Evolutionary conservation across 1,140 invertebrate species (phyloP).

Genomic region (Nautilus pompilius): DNA sequence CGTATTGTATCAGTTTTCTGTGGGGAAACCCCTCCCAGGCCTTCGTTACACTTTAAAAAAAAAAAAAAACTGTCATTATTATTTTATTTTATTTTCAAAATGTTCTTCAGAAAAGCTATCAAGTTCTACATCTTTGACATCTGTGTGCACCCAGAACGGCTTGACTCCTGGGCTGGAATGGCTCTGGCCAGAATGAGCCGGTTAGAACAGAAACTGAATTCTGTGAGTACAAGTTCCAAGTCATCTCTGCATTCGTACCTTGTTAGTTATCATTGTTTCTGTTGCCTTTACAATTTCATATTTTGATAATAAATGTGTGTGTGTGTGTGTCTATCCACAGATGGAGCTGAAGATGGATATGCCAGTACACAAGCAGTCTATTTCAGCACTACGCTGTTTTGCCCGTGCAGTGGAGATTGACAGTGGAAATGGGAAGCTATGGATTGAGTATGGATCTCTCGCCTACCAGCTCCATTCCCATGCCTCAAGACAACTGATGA

Average conservation of each 20-base stretch:
- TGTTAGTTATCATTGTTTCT: not conserved
- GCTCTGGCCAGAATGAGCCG: conserved; percentile 76
- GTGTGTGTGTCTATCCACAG: conserved; percentile 33
- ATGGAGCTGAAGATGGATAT: conserved; percentile 62
- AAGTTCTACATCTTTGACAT: conserved; percentile 82
- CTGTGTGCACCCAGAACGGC: conserved; percentile 70
- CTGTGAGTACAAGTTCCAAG: conserved; percentile 53
- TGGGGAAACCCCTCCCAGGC: too few relatives aligned
- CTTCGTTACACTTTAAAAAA: too few relatives aligned
- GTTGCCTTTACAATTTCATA: not conserved
- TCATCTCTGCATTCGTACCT: not conserved
- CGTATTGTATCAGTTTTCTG: too few relatives aligned
- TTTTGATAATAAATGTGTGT: too few relatives aligned
- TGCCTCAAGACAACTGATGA: conserved; percentile 78
- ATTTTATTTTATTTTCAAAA: not conserved
- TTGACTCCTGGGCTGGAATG: conserved; percentile 90
- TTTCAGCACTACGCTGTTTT: conserved; percentile 72
- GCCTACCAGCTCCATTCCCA: conserved; percentile 84
- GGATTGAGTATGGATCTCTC: conserved; percentile 85
- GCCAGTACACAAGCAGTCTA: conserved; percentile 68
- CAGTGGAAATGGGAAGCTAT: conserved; percentile 67
- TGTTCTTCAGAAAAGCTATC: conserved; percentile 63
- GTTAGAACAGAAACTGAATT: conserved; percentile 79
- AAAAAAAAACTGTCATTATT: too few relatives aligned
- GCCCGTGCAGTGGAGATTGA: conserved; percentile 70